phyloP scores from a whole-genome alignment of 1,140 invertebrate genomes.

The Musca vetustissima region DNA sequence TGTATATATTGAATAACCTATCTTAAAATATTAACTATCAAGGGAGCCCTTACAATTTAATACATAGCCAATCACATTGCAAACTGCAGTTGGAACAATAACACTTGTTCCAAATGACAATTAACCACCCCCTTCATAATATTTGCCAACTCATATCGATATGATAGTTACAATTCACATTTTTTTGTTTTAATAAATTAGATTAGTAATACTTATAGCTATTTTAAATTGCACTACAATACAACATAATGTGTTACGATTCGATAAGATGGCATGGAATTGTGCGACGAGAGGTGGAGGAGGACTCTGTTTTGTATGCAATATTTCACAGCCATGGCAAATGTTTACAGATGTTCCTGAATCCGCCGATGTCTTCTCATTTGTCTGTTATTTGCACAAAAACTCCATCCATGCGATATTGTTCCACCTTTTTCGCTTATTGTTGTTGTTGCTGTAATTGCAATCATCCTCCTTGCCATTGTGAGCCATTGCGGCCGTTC shows the following conservation, averaged over 20 bases:
- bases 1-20: too few relatives aligned
- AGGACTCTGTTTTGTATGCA: background rate
- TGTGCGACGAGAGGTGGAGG: too few relatives aligned
- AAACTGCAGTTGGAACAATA: too few relatives aligned
- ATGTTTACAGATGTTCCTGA: conserved; percentile 22
- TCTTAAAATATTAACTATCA: too few relatives aligned
- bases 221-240: conserved; percentile 10
- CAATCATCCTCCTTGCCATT: background rate
- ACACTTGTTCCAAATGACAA: too few relatives aligned
- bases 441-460: background rate
- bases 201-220: conserved; percentile 17
- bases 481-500: too few relatives aligned
- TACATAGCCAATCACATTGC: too few relatives aligned
- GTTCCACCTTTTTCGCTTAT: conserved; percentile 11
- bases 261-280: too few relatives aligned
- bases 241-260: background rate
- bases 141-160: too few relatives aligned
- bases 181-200: conserved; percentile 12
- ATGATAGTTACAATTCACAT: background rate
- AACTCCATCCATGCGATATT: background rate
- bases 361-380: background rate
- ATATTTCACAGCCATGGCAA: background rate
- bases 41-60: too few relatives aligned
- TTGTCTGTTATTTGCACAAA: conserved; percentile 14
- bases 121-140: too few relatives aligned